Conservation (phyloP, 2,888 invertebrate species). For the Drosophila limbata region DNA sequence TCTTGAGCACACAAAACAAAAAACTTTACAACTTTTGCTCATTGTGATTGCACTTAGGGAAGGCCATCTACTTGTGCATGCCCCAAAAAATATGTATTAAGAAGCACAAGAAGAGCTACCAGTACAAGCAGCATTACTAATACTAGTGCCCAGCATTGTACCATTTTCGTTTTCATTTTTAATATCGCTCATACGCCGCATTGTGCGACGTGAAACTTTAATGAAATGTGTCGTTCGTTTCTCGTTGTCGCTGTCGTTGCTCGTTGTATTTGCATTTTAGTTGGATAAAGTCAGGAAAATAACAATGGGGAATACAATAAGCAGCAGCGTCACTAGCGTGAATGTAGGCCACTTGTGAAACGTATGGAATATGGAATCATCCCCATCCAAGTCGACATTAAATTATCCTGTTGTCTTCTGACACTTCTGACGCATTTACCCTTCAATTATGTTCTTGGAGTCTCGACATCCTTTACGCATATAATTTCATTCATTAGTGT, state of each 20-base stretch:
- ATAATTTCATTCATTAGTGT: conserved; percentile 12
- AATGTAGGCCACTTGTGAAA: conserved; percentile 37
- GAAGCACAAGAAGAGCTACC: conserved; percentile 26
- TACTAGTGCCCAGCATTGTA: conserved; percentile 1
- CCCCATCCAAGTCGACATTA: conserved; percentile 21
- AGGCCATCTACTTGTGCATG: conserved; percentile 47
- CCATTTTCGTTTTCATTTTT: conserved; percentile 31
- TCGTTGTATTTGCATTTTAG: conserved; percentile 15
- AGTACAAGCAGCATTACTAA: conserved; percentile 1
- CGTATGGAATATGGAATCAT: conserved; percentile 21
- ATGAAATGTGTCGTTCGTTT: conserved; percentile 57
- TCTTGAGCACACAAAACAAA: conserved; percentile 49
- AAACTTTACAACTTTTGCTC: conserved; percentile 60
- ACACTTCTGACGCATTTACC: conserved; percentile 32
- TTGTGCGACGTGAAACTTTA: conserved; percentile 54
- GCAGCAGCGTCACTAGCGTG: conserved; percentile 14
- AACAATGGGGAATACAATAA: conserved; percentile 41
- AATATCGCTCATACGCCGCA: conserved; percentile 54
- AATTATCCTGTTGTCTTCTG: conserved; percentile 32
- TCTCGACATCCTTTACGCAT: conserved; percentile 1
- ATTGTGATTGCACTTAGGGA: conserved; percentile 43
- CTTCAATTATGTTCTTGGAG: conserved; percentile 14
- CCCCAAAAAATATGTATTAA: conserved; percentile 41
- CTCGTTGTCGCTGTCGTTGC: not conserved
- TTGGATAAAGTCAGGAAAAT: conserved; percentile 21